Evolutionary conservation across 2,797 vertebrate species (phyloP).

Genomic region (Molossus alvarezi): DNA sequence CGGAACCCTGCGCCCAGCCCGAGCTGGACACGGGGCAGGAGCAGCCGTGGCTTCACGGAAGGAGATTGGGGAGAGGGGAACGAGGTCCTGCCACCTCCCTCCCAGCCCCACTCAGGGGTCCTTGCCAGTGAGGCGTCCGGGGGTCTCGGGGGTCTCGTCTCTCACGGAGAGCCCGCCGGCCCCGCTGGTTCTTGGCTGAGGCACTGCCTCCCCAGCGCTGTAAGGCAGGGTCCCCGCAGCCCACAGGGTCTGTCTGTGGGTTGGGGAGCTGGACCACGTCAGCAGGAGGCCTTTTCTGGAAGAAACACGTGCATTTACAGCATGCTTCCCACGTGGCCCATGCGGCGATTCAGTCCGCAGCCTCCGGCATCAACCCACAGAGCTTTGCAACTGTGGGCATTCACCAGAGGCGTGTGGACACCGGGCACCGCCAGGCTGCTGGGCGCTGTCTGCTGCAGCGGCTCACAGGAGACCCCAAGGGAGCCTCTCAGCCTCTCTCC

Average conservation of each 20-base stretch:
- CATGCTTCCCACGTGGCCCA: not conserved
- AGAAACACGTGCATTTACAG: not conserved
- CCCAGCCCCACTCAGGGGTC: not conserved
- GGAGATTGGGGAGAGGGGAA: not conserved
- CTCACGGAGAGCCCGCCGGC: not conserved
- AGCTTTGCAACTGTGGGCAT: not conserved
- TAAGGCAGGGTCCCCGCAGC: no score
- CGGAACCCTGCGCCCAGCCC: not conserved
- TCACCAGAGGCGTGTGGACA: not conserved
- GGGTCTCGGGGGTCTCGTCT: not conserved
- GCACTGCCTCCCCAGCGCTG: not conserved
- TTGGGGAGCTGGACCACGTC: not conserved
- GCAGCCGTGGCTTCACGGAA: not conserved
- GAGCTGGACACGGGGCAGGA: not conserved
- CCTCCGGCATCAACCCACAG: not conserved
- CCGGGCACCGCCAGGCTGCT: not conserved
- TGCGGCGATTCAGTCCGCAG: not conserved
- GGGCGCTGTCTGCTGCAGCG: not conserved
- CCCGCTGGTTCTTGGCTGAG: not conserved
- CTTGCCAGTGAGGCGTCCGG: not conserved
- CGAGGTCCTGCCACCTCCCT: not conserved
- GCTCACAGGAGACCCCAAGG: not conserved
- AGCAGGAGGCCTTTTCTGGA: not conserved
- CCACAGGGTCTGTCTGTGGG: not conserved
- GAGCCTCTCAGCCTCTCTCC: rapidly evolving